Conservation (phyloP, 2,113 vertebrate genomes). For the Fulica atra region DNA sequence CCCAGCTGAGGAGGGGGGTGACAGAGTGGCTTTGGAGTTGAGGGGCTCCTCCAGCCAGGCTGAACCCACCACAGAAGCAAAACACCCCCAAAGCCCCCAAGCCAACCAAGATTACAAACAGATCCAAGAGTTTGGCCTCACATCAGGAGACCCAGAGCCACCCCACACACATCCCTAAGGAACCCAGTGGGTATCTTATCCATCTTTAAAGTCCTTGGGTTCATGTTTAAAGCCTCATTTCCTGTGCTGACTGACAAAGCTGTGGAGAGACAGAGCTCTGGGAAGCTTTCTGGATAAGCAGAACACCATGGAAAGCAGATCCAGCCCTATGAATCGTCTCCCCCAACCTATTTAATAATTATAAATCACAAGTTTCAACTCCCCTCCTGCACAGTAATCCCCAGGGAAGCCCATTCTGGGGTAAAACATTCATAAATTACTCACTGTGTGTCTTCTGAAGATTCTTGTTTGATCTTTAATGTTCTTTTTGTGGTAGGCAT, state of each 20-base stretch:
- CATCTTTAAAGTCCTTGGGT: fast-evolving
- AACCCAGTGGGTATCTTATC: neutral
- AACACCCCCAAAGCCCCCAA: too few species aligned
- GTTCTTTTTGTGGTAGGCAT: slow-evolving; percentile 87
- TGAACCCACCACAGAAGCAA: too few species aligned
- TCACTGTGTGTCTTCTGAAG: slow-evolving; percentile 92
- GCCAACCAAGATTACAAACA: neutral
- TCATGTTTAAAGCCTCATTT: fast-evolving
- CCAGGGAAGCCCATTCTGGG: slow-evolving; percentile 8
- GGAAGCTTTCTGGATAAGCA: neutral
- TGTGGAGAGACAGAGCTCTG: neutral
- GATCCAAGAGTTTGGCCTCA: too few species aligned
- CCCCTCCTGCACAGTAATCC: neutral
- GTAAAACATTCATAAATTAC: slow-evolving; percentile 61
- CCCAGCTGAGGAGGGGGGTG: too few species aligned
- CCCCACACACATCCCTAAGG: neutral
- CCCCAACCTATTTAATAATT: slow-evolving; percentile 23
- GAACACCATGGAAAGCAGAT: neutral
- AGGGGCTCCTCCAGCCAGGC: too few species aligned
- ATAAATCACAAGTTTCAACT: slow-evolving; percentile 1
- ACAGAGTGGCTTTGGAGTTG: too few species aligned
- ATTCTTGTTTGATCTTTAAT: slow-evolving; percentile 88
- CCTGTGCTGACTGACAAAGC: neutral
- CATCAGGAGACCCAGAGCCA: neutral
- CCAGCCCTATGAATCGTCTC: neutral